Evolutionary conservation across 2,888 invertebrate species (phyloP).

Genomic region (Andrena hattorfiana): DNA sequence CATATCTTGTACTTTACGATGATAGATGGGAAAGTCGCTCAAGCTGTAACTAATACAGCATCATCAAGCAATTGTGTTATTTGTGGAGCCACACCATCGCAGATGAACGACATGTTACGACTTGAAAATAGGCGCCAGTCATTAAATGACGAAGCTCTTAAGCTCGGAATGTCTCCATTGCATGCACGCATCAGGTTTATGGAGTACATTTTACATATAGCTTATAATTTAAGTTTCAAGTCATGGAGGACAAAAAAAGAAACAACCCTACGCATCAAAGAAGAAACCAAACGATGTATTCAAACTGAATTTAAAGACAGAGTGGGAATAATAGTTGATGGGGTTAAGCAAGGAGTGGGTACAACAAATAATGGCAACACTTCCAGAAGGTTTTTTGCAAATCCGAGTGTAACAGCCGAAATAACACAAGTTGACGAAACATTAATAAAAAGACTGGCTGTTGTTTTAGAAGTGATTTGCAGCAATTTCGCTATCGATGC

Average conservation of each 20-base stretch:
- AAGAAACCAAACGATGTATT: neutral
- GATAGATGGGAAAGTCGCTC: neutral
- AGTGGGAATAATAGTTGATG: neutral
- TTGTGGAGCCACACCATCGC: neutral
- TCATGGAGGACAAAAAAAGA: neutral
- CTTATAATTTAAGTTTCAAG: neutral
- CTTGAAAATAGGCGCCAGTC: neutral
- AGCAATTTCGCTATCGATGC: neutral
- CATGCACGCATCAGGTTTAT: neutral
- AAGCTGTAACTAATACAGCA: neutral
- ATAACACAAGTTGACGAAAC: neutral
- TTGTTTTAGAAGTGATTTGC: neutral
- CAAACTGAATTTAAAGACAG: neutral
- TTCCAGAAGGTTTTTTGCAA: neutral
- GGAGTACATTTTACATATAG: neutral
- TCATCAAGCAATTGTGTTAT: neutral
- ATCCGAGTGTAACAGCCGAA: neutral
- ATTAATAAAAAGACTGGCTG: neutral
- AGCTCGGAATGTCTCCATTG: neutral
- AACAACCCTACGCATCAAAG: neutral
- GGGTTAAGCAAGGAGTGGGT: neutral
- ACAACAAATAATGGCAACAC: constrained; percentile 5
- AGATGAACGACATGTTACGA: too few species aligned
- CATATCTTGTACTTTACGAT: neutral
- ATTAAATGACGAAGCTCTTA: neutral